These are phyloP conservation scores for Caerostris darwini DNA, from an alignment of 1,140 invertebrate species.

Conservation along the genomic window DNA sequence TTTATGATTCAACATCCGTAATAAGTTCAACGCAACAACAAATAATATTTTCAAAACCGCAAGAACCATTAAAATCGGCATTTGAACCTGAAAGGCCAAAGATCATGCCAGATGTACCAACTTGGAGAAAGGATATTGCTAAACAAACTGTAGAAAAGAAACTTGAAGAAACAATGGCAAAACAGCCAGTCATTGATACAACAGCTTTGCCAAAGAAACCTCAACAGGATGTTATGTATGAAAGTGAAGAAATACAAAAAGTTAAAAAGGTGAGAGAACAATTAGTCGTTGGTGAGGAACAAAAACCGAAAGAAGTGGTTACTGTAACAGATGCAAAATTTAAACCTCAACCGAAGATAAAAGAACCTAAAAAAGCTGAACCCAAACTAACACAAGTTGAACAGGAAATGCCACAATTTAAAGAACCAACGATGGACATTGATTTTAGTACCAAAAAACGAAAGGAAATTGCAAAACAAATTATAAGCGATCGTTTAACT, in stretches of 20 bases:
- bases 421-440: neutral
- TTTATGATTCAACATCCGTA: conserved; percentile 50
- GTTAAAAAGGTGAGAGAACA: conserved; percentile 47
- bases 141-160: conserved; percentile 72
- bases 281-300: conserved; percentile 1
- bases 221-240: conserved; percentile 49
- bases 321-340: neutral
- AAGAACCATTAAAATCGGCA: conserved; percentile 79
- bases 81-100: conserved; percentile 69
- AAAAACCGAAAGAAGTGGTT: conserved; percentile 31
- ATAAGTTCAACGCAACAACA: neutral
- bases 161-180: conserved; percentile 54
- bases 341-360: conserved; percentile 38
- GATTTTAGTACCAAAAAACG: conserved; percentile 13
- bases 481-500: conserved; percentile 22
- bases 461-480: conserved; percentile 52
- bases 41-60: neutral
- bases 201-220: conserved; percentile 58
- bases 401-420: conserved; percentile 16
- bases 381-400: conserved; percentile 39
- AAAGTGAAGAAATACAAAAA: conserved; percentile 48
- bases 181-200: conserved; percentile 77
- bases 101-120: conserved; percentile 17
- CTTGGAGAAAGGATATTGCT: conserved; percentile 78
- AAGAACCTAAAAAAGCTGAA: conserved; percentile 45